A percentile compares a stretch with the other conserved stretches of the same genome.
Evolutionary conservation across 2,113 vertebrate species (phyloP).

Genomic region (Oncorhynchus tshawytscha): DNA sequence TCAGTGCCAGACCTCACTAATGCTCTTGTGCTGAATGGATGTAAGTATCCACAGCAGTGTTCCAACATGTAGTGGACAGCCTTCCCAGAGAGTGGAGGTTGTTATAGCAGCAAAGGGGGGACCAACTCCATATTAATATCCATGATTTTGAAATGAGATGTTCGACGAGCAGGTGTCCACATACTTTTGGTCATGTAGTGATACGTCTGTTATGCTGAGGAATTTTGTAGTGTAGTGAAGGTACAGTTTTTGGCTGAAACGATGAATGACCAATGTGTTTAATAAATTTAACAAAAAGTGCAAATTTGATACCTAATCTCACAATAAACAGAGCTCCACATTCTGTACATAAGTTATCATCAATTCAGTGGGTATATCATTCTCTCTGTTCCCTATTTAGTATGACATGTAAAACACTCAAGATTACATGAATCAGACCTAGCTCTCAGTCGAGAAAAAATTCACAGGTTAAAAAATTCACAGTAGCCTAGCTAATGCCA

Average conservation of each 20-base stretch:
- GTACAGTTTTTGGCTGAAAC: not conserved
- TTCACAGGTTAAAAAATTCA: not conserved
- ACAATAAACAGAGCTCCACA: slow-evolving; percentile 74
- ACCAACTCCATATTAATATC: too few species aligned
- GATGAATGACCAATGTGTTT: not conserved
- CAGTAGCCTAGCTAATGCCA: not conserved
- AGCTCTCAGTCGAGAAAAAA: not conserved
- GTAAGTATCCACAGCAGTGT: too few species aligned
- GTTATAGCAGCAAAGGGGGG: too few species aligned
- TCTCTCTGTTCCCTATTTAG: not conserved
- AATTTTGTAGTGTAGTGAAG: not conserved
- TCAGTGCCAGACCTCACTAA: too few species aligned
- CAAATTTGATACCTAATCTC: not conserved
- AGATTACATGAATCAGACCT: too few species aligned
- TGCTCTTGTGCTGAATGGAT: too few species aligned
- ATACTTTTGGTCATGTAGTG: too few species aligned
- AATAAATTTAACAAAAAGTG: not conserved
- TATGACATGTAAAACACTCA: not conserved
- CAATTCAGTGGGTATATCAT: not conserved
- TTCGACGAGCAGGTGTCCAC: too few species aligned
- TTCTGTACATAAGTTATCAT: slow-evolving; percentile 42
- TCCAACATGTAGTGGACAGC: too few species aligned
- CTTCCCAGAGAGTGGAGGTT: too few species aligned
- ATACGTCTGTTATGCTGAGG: not conserved
- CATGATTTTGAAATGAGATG: too few species aligned